These are phyloP conservation scores for Phasianus colchicus DNA, from an alignment of 2,113 vertebrate species.

Conservation along the genomic window DNA sequence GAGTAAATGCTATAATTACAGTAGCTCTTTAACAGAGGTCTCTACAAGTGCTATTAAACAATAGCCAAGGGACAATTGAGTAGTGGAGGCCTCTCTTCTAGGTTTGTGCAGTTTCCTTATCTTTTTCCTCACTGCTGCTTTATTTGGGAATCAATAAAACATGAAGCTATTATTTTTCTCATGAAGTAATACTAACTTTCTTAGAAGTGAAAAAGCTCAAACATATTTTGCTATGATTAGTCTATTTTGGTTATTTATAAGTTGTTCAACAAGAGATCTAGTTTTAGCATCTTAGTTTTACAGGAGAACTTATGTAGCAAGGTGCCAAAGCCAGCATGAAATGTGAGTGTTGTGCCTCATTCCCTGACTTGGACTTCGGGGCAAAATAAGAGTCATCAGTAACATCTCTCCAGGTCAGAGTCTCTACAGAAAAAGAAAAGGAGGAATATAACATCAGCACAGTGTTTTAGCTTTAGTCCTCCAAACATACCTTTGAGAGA, in stretches of 20 bases:
- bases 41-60: background rate
- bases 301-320: background rate
- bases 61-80: background rate
- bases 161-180: constrained; percentile 2
- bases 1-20: background rate
- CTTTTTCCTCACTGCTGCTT: too few species aligned
- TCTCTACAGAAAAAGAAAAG: background rate
- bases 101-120: background rate
- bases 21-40: background rate
- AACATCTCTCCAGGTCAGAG: background rate
- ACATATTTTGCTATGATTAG: background rate
- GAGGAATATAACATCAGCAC: background rate
- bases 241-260: background rate
- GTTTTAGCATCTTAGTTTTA: background rate
- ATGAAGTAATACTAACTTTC: background rate
- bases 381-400: too few species aligned
- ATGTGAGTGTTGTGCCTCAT: background rate
- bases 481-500: background rate
- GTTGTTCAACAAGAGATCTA: background rate
- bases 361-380: background rate
- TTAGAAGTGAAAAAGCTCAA: background rate
- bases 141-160: background rate
- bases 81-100: background rate
- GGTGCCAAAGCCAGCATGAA: background rate
- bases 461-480: background rate